These are phyloP conservation scores for Silurus lanzhouensis DNA, from an alignment of 2,797 vertebrate genomes.

Conservation along the genomic window DNA sequence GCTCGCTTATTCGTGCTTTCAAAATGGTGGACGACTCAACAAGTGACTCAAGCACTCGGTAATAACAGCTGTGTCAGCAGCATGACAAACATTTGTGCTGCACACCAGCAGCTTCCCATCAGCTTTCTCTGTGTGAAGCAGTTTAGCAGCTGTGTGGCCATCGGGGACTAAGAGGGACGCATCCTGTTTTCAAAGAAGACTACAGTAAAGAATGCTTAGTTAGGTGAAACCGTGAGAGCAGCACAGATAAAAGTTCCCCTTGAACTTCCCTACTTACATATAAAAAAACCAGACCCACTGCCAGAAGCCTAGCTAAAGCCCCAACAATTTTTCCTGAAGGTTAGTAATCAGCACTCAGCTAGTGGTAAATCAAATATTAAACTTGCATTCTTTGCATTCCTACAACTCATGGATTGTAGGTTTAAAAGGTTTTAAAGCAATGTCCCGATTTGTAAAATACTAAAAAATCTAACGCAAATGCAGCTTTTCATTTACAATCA, in stretches of 20 bases:
- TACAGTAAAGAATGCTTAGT: slow-evolving; percentile 38
- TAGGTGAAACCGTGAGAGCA: slow-evolving; percentile 7
- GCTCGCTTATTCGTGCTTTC: slow-evolving; percentile 28
- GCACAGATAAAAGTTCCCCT: neutral
- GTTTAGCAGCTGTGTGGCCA: slow-evolving; percentile 56
- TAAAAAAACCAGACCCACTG: neutral
- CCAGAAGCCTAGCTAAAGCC: slow-evolving; percentile 9
- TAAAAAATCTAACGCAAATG: slow-evolving; percentile 10
- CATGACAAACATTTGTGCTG: slow-evolving; percentile 47
- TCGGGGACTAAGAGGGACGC: slow-evolving; percentile 37
- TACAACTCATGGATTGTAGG: slow-evolving; percentile 7
- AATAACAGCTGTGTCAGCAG: slow-evolving; percentile 53
- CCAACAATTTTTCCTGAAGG: neutral
- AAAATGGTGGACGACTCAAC: slow-evolving; percentile 45
- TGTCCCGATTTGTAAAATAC: slow-evolving; percentile 22
- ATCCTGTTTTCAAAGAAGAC: slow-evolving; percentile 53
- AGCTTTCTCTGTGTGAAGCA: slow-evolving; percentile 47
- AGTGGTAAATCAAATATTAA: slow-evolving; percentile 54
- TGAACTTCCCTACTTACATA: neutral
- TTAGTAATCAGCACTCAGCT: neutral
- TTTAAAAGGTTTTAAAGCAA: slow-evolving; percentile 35
- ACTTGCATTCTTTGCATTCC: slow-evolving; percentile 50
- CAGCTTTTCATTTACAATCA: slow-evolving; percentile 8
- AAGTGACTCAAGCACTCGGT: slow-evolving; percentile 46
- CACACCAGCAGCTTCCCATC: slow-evolving; percentile 34